phyloP scores from a whole-genome alignment of 2,113 vertebrate species.

The Indicator maculatus region DNA sequence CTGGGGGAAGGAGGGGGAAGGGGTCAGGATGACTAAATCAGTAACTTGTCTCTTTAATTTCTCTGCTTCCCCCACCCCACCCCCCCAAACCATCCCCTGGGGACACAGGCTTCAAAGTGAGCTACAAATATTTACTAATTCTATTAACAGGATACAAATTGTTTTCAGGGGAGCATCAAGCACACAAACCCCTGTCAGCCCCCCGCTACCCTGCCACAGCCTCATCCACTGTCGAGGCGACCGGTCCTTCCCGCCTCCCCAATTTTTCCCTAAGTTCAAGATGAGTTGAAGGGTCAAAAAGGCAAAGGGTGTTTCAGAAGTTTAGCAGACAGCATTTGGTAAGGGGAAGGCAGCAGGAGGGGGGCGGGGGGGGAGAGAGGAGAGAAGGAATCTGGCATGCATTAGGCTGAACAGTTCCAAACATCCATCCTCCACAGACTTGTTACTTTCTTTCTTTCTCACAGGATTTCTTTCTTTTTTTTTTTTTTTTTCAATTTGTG shows the following conservation, averaged over 20 bases:
- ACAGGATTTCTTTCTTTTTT: background rate
- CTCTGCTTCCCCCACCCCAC: background rate
- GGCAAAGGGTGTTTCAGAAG: conserved; percentile 85
- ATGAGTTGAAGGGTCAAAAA: conserved; percentile 88
- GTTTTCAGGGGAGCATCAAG: conserved; percentile 71
- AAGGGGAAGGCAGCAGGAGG: conserved; percentile 58
- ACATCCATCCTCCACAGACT: conserved; percentile 73
- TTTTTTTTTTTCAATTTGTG: conserved; percentile 23
- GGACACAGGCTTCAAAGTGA: conserved; percentile 72
- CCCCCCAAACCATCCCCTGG: conserved; percentile 52
- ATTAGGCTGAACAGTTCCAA: conserved; percentile 74
- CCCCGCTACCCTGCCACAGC: background rate
- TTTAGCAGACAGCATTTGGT: conserved; percentile 82
- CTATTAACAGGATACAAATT: conserved; percentile 78
- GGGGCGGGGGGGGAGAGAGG: background rate
- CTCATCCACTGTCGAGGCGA: conserved; percentile 41
- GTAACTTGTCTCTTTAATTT: conserved; percentile 70
- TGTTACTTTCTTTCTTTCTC: conserved; percentile 66
- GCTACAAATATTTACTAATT: conserved; percentile 85
- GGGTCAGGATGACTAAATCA: conserved; percentile 54
- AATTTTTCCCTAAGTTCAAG: conserved; percentile 82
- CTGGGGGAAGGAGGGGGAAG: conserved; percentile 31
- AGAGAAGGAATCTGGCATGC: conserved; percentile 72
- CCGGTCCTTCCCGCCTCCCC: conserved; percentile 65
- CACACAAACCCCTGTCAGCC: background rate